phyloP scores from a whole-genome alignment of 2,888 invertebrate species.

The Subacronicta megacephala region DNA sequence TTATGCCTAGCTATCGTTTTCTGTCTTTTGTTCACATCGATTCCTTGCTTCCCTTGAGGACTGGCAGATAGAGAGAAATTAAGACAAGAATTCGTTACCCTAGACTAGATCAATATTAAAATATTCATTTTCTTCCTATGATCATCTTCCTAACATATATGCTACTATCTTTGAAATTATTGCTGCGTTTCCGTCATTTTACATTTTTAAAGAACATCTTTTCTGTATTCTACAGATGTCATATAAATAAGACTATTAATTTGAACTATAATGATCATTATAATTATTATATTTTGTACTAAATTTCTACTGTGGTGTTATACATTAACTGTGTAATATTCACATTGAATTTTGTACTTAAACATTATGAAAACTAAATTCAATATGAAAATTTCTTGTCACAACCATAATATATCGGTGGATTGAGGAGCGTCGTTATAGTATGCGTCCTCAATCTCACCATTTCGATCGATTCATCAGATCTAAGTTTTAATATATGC shows the following conservation, averaged over 20 bases:
- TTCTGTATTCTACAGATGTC: slow-evolving; percentile 14
- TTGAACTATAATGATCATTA: slow-evolving; percentile 36
- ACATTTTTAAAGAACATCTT: slow-evolving; percentile 6
- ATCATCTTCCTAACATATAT: slow-evolving; percentile 40
- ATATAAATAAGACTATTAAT: slow-evolving; percentile 22
- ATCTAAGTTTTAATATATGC: neutral
- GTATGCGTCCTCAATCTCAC: slow-evolving; percentile 8
- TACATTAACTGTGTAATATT: slow-evolving; percentile 24
- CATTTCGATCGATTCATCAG: neutral
- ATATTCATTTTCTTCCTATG: slow-evolving; percentile 38
- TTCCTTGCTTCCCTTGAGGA: slow-evolving; percentile 7
- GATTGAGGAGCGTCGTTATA: slow-evolving; percentile 15
- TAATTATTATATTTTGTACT: slow-evolving; percentile 46
- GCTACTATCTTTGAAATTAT: slow-evolving; percentile 47
- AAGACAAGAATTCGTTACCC: slow-evolving; percentile 31
- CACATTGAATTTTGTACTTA: slow-evolving; percentile 30
- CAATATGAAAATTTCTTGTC: slow-evolving; percentile 33
- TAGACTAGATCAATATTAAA: slow-evolving; percentile 45
- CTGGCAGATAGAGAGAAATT: slow-evolving; percentile 8
- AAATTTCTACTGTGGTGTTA: slow-evolving; percentile 27
- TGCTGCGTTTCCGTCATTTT: slow-evolving; percentile 30
- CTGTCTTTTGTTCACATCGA: slow-evolving; percentile 8
- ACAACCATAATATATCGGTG: slow-evolving; percentile 36
- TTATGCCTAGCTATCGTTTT: slow-evolving; percentile 2
- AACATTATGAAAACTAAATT: slow-evolving; percentile 9